Evolutionary conservation across 2,797 vertebrate genomes (phyloP).

Genomic region (Alosa sapidissima): DNA sequence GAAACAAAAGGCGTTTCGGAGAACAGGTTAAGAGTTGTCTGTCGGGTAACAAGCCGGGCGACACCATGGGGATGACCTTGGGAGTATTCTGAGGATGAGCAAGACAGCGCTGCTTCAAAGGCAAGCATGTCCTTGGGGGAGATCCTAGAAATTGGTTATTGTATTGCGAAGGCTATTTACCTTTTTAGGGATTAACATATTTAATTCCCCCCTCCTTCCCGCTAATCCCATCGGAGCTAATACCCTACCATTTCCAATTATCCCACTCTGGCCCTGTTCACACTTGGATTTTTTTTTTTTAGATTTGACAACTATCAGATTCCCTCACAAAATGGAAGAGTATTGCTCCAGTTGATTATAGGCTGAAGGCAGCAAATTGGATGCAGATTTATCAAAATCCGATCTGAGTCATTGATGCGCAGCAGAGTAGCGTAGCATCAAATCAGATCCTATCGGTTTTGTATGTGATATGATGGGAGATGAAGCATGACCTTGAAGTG

Average conservation of each 20-base stretch:
- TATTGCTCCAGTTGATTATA: constrained; percentile 2
- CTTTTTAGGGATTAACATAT: constrained; percentile 87
- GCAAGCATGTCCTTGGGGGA: constrained; percentile 81
- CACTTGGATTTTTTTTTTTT: constrained; percentile 14
- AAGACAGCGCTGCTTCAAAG: constrained; percentile 75
- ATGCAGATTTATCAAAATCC: constrained; percentile 9
- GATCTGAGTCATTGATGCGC: constrained; percentile 1
- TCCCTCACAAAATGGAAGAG: neutral
- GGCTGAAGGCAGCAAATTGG: constrained; percentile 17
- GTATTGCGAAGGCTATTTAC: constrained; percentile 85
- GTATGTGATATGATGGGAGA: neutral
- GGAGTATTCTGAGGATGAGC: constrained; percentile 72
- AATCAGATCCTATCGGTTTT: neutral
- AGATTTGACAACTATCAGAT: constrained; percentile 11
- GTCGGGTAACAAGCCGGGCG: constrained; percentile 57
- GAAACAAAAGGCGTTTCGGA: constrained; percentile 71
- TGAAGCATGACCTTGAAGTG: neutral
- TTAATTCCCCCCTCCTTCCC: constrained; percentile 77
- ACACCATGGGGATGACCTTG: constrained; percentile 76
- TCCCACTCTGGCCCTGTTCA: constrained; percentile 68
- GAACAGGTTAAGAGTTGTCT: constrained; percentile 75
- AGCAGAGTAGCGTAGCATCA: neutral
- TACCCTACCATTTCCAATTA: constrained; percentile 85
- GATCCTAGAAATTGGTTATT: constrained; percentile 86
- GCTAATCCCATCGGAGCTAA: constrained; percentile 83